Conservation (phyloP, 2,888 invertebrate species). For the Pollenia griseotomentosa region DNA sequence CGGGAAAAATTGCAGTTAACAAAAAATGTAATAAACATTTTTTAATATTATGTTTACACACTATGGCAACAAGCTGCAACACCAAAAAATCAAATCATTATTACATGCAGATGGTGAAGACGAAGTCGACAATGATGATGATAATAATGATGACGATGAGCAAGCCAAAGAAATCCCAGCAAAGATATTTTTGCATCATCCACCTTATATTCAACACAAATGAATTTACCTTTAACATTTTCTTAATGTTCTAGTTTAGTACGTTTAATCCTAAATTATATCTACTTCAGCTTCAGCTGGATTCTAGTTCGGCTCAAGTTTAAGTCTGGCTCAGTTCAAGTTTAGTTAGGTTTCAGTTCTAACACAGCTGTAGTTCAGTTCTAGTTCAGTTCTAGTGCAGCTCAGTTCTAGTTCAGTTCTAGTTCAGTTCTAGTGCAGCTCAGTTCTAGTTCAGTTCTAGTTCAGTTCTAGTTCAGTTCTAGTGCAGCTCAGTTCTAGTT, state of each 20-base stretch:
- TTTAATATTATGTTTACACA: constrained; percentile 65
- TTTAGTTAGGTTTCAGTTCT: neutral
- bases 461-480: neutral
- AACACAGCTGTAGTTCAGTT: neutral
- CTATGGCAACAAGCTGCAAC: constrained; percentile 51
- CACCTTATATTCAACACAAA: neutral
- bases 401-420: neutral
- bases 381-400: neutral
- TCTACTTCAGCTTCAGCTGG: neutral
- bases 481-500: neutral
- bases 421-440: neutral
- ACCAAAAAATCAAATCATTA: constrained; percentile 54
- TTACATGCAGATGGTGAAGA: constrained; percentile 59
- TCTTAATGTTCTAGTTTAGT: neutral
- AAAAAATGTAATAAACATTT: constrained; percentile 62
- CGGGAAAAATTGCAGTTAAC: constrained; percentile 66
- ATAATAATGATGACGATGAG: constrained; percentile 37
- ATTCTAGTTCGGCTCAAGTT: neutral
- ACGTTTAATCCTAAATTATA: too few species aligned
- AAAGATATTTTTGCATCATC: neutral
- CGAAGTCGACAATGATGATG: neutral
- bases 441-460: too few species aligned
- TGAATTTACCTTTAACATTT: neutral
- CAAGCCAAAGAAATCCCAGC: neutral
- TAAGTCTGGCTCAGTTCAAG: neutral